Evolutionary conservation across 2,113 vertebrate species (phyloP).

Genomic region (Perca schrenkii): DNA sequence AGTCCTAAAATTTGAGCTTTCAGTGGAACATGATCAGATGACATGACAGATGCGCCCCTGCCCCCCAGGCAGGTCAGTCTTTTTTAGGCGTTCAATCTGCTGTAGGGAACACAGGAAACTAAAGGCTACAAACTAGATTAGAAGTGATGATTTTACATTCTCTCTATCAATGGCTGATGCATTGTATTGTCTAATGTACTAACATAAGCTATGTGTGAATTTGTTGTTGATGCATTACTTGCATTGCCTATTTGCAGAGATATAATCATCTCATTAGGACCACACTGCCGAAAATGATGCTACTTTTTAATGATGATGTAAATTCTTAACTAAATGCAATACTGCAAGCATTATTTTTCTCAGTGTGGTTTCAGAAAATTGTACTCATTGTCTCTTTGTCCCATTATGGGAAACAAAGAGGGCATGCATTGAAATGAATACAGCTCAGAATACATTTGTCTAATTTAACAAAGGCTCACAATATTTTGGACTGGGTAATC

Average conservation of each 20-base stretch:
- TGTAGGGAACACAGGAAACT: constrained; percentile 16
- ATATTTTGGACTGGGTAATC: constrained; percentile 47
- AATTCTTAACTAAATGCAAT: constrained; percentile 29
- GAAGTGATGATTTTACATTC: constrained; percentile 39
- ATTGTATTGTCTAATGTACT: constrained; percentile 76
- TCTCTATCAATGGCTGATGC: constrained; percentile 72
- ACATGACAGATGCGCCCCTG: constrained; percentile 18
- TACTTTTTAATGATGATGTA: constrained; percentile 51
- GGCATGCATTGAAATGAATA: constrained; percentile 61
- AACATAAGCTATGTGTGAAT: constrained; percentile 77
- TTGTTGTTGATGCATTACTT: constrained; percentile 75
- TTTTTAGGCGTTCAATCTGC: constrained; percentile 17
- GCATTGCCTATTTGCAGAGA: constrained; percentile 65
- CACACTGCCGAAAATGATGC: constrained; percentile 72
- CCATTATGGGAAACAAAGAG: constrained; percentile 69
- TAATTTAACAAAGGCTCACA: constrained; percentile 54
- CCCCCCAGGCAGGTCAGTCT: constrained; percentile 34
- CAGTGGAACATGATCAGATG: constrained; percentile 34
- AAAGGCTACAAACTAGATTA: constrained; percentile 35
- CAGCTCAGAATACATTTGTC: constrained; percentile 85
- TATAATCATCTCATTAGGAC: constrained; percentile 71
- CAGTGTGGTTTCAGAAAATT: constrained; percentile 66
- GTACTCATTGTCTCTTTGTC: constrained; percentile 71
- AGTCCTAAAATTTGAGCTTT: constrained; percentile 39
- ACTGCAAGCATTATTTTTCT: constrained; percentile 65